Evolutionary conservation across 1,140 invertebrate species (phyloP), one percentile per base, ranked within the genome.

Genomic region (Calliphora vicina): DNA sequence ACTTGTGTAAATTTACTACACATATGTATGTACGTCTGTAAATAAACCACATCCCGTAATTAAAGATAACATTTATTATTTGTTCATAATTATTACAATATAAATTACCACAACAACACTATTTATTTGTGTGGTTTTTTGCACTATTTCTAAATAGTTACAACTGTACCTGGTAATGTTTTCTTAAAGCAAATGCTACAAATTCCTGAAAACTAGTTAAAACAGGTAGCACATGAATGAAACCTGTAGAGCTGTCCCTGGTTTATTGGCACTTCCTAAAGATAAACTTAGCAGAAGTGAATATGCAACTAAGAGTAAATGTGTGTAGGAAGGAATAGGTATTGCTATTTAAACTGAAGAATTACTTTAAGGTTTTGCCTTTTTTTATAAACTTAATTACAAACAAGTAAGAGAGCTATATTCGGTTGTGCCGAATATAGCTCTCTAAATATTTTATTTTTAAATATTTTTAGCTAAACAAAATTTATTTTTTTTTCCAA

Each of bases 41-140:
- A n/a, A n/a, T 57, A 57, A 57, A 67, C n/a, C 20, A 67, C 61
- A 67, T 67, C 61, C 61, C 61, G 61, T 25, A 67, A 67, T 67
- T 67, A 67, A 57, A n/a, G 4, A 2, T n/a, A 57, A n/a, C n/a
- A n/a, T n/a, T n/a, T n/a, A n/a, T n/a, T n/a, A n/a, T n/a, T n/a
- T n/a, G 17, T 3, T 10, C 13, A 61, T 61, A 61, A 61, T n/a
- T 17, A 15, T n/a, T 17, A 61, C n/a, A 67, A 67, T 67, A 12
- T 17, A 12, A 10, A 50, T 12, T 45, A 50, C 45, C 0, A 50
- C 1, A 9, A n/a, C 8, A 50, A 50, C 0, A 50, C 12, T n/a
- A n/a, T 50, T 50, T 50, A 6, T n/a, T 17, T 50, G 8, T 50
- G 45, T 12, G 12, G 45, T 50, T 50, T 50, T 50, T 6, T 6